Conservation (phyloP, 53 echinoderm and acorn worm genomes). For the Paelopatides confundens region DNA sequence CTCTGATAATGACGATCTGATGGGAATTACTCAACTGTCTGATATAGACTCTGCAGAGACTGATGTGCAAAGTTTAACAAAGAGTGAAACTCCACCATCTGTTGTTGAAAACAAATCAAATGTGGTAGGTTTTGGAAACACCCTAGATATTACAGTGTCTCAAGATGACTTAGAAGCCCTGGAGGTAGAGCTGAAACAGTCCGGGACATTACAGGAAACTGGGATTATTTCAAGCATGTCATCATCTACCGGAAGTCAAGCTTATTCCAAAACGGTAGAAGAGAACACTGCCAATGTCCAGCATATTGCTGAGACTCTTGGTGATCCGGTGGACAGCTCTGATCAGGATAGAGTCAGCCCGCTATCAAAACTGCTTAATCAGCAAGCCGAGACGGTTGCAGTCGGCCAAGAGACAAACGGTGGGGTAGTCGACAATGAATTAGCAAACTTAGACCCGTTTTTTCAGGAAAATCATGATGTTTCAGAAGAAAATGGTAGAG, state of each 20-base stretch:
- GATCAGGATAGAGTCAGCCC: constrained; percentile 65
- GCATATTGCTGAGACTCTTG: background rate
- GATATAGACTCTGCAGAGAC: background rate
- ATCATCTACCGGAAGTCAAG: constrained; percentile 12
- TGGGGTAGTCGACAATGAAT: constrained; percentile 66
- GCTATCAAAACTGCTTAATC: constrained; percentile 75
- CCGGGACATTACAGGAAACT: background rate
- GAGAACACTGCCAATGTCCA: background rate
- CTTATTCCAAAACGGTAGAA: background rate
- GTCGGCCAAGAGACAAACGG: background rate
- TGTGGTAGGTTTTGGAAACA: constrained; percentile 76
- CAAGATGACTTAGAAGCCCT: constrained; percentile 89
- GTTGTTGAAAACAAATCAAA: background rate
- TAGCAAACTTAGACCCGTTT: constrained; percentile 89
- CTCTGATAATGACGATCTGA: background rate
- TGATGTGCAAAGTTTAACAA: background rate
- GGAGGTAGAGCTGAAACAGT: constrained; percentile 32
- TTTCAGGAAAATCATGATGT: constrained; percentile 42
- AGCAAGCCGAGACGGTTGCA: constrained; percentile 27
- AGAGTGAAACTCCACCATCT: background rate
- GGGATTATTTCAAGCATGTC: background rate
- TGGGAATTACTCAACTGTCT: background rate
- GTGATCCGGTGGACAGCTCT: constrained; percentile 10
- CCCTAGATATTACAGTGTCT: constrained; percentile 72
- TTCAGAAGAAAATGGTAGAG: background rate